Evolutionary conservation across 2,797 vertebrate species (phyloP).

Genomic region (Sebastes steindachneri): DNA sequence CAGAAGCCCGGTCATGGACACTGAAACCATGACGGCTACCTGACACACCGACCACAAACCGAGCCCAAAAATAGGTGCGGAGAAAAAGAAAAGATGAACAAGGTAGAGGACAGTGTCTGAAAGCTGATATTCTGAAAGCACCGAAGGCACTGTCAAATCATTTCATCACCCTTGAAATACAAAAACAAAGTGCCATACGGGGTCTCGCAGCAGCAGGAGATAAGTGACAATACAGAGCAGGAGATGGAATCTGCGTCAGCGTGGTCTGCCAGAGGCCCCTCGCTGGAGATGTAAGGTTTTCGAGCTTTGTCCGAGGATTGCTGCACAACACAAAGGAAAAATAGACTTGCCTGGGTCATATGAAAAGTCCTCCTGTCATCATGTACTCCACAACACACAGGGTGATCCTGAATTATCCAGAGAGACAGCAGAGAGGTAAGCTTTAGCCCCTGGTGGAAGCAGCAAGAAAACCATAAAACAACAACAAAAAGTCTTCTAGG

Average conservation of each 20-base stretch:
- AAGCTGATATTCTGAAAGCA: slow-evolving; percentile 6
- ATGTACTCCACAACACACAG: not conserved
- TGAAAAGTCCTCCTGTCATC: not conserved
- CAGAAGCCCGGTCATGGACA: slow-evolving; percentile 13
- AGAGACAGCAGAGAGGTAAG: not conserved
- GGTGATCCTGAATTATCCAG: not conserved
- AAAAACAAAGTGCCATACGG: not conserved
- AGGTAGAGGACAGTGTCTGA: not conserved
- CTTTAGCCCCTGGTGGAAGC: not conserved
- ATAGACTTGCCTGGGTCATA: not conserved
- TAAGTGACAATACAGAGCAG: slow-evolving; percentile 31
- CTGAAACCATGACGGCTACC: not conserved
- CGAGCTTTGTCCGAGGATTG: not conserved
- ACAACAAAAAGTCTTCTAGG: not conserved
- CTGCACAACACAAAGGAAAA: slow-evolving; percentile 2
- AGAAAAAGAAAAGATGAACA: not conserved
- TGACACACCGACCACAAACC: not conserved
- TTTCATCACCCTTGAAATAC: slow-evolving; percentile 42
- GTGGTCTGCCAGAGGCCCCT: slow-evolving; percentile 1
- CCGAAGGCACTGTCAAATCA: slow-evolving; percentile 32
- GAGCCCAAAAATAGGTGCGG: not conserved
- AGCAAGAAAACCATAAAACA: not conserved
- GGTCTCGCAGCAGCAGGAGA: slow-evolving; percentile 24
- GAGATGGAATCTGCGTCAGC: slow-evolving; percentile 33
- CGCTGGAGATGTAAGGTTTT: slow-evolving; percentile 2